Conservation (phyloP, 2,113 vertebrate genomes). For the Pluvianellus socialis region DNA sequence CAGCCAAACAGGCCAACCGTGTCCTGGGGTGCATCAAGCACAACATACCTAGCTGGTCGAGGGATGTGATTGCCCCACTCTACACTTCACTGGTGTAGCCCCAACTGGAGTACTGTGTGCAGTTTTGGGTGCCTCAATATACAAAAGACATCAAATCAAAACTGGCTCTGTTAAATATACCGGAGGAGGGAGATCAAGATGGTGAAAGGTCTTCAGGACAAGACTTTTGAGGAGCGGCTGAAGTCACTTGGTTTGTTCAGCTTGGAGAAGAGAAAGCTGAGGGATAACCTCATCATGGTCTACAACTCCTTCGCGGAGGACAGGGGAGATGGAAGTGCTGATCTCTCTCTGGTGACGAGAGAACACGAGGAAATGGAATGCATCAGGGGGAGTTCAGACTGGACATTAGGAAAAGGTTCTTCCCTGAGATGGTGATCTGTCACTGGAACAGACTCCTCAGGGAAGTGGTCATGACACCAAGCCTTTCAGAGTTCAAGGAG, state of each 20-base stretch:
- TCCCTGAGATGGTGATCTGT: fast-evolving
- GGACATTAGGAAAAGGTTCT: background rate
- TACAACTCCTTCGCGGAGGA: background rate
- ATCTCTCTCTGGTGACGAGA: background rate
- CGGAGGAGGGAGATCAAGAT: background rate
- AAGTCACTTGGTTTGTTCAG: background rate
- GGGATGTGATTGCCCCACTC: fast-evolving
- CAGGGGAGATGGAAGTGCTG: background rate
- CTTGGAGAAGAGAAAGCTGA: background rate
- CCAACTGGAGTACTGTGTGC: background rate
- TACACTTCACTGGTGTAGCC: too few relatives aligned
- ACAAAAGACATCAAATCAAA: background rate
- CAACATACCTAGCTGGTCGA: background rate
- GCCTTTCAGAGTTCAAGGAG: background rate
- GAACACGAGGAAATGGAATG: background rate
- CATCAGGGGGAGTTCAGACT: background rate
- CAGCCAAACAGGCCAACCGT: background rate
- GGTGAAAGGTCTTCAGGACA: background rate
- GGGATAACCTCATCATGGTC: too few relatives aligned
- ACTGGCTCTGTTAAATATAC: too few relatives aligned
- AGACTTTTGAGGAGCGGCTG: fast-evolving
- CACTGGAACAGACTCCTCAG: background rate
- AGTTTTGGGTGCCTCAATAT: background rate
- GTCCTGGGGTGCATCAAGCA: background rate
- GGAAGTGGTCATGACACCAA: background rate